Percentiles rank a stretch among this genome's conserved stretches.
Conservation (phyloP, 2,797 vertebrate species). For the Astyanax mexicanus region DNA sequence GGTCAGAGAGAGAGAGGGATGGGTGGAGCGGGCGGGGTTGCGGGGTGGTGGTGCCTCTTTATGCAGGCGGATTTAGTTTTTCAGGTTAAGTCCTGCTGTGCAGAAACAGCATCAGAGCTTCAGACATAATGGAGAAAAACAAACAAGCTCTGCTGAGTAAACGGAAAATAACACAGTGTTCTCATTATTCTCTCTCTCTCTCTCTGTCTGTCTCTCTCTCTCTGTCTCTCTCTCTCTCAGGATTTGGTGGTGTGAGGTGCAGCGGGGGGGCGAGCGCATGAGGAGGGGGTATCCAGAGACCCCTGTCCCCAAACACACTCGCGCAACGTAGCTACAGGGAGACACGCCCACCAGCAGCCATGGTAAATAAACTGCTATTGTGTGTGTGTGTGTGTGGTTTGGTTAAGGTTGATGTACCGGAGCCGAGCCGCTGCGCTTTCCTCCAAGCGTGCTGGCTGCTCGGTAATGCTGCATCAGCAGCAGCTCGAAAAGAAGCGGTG, state of each 20-base stretch:
- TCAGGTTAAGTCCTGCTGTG: neutral
- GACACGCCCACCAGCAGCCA: constrained; percentile 49
- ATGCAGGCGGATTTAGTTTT: neutral
- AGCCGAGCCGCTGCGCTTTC: no score
- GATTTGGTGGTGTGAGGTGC: constrained; percentile 72
- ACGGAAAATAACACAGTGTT: neutral
- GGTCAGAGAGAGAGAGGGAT: neutral
- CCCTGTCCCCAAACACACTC: constrained; percentile 71
- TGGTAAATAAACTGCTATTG: constrained; percentile 58
- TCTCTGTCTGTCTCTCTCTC: constrained; percentile 62
- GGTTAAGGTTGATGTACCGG: no score
- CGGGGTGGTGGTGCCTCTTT: neutral
- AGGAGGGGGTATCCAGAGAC: constrained; percentile 82
- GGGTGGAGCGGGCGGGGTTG: no score
- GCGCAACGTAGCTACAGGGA: constrained; percentile 32
- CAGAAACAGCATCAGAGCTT: neutral
- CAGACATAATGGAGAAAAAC: neutral
- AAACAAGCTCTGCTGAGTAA: neutral
- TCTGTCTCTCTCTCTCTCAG: constrained; percentile 65
- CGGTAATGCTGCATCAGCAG: no score
- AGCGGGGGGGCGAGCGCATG: constrained; percentile 81
- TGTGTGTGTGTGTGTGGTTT: neutral
- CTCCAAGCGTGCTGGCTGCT: no score
- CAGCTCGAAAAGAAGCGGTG: no score
- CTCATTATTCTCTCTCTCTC: constrained; percentile 35